Evolutionary conservation across 2,888 invertebrate species (phyloP).

Genomic region (Maniola hyperantus): DNA sequence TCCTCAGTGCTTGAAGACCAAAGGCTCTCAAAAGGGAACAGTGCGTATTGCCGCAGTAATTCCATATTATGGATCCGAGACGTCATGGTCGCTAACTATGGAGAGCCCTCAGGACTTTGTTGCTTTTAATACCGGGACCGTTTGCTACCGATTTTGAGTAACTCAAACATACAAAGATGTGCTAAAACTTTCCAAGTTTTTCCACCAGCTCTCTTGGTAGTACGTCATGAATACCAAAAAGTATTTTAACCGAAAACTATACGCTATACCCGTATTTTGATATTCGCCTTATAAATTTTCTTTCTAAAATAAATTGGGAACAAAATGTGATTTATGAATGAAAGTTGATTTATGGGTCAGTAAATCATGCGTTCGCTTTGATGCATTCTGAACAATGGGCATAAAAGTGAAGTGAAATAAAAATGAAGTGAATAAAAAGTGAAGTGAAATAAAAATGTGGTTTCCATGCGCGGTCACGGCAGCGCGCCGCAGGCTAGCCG

Average conservation of each 20-base stretch:
- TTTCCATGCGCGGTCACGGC: constrained; percentile 27
- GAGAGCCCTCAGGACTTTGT: too few species aligned
- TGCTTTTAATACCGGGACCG: too few species aligned
- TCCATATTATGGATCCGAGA: too few species aligned
- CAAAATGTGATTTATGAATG: constrained; percentile 33
- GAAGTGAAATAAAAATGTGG: constrained; percentile 14
- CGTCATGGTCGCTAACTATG: too few species aligned
- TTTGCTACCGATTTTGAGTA: too few species aligned
- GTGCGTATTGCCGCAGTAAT: too few species aligned
- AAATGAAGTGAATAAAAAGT: constrained; percentile 12
- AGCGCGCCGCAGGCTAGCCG: constrained; percentile 15
- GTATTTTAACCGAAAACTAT: neutral
- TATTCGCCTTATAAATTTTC: constrained; percentile 8
- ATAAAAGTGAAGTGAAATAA: constrained; percentile 20
- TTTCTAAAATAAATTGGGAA: constrained; percentile 4
- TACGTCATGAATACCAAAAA: neutral
- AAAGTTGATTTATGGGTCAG: constrained; percentile 38
- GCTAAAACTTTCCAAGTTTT: too few species aligned
- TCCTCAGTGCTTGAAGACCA: too few species aligned
- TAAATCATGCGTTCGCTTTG: constrained; percentile 37
- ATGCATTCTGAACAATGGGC: constrained; percentile 37
- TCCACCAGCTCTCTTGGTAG: too few species aligned
- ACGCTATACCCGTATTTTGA: neutral
- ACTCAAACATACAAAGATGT: too few species aligned
- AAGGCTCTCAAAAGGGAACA: too few species aligned